Conservation (phyloP, 2,888 invertebrate species). For the Druceiella hillmani region DNA sequence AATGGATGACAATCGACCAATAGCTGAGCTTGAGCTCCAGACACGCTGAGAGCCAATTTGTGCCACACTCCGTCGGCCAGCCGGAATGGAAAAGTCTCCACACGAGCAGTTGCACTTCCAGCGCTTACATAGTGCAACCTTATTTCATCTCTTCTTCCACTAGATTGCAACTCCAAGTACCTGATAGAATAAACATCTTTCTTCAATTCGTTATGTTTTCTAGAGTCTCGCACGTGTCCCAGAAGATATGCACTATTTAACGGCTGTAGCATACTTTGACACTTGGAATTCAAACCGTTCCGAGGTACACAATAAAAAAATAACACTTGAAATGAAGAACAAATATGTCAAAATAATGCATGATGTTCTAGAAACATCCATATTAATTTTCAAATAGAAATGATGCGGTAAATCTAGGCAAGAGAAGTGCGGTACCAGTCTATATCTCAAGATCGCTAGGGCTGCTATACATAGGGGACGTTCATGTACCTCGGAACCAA, state of each 20-base stretch:
- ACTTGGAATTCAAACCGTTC: slow-evolving; percentile 41
- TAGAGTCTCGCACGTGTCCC: too few relatives aligned
- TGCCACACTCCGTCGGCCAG: slow-evolving; percentile 88
- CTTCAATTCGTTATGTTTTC: too few relatives aligned
- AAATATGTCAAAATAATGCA: too few relatives aligned
- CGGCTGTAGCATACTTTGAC: too few relatives aligned
- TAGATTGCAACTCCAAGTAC: slow-evolving; percentile 88
- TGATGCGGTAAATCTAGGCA: too few relatives aligned
- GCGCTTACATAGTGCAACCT: slow-evolving; percentile 75
- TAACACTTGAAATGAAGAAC: slow-evolving; percentile 5
- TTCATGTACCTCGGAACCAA: slow-evolving; percentile 55
- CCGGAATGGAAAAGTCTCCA: slow-evolving; percentile 83
- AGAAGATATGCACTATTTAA: too few relatives aligned
- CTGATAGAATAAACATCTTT: slow-evolving; percentile 49
- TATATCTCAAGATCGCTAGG: slow-evolving; percentile 54
- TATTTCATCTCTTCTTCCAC: slow-evolving; percentile 81
- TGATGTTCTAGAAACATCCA: slow-evolving; percentile 4
- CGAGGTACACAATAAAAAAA: slow-evolving; percentile 53
- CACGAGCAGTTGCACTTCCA: slow-evolving; percentile 58
- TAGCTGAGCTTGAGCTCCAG: slow-evolving; percentile 77
- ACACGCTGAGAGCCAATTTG: slow-evolving; percentile 76
- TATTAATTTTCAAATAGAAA: slow-evolving; percentile 4
- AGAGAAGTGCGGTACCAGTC: slow-evolving; percentile 40
- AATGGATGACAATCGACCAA: slow-evolving; percentile 83
- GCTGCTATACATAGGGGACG: slow-evolving; percentile 37